phyloP scores from a whole-genome alignment of 1,140 invertebrate species.

The Nasonia giraulti region DNA sequence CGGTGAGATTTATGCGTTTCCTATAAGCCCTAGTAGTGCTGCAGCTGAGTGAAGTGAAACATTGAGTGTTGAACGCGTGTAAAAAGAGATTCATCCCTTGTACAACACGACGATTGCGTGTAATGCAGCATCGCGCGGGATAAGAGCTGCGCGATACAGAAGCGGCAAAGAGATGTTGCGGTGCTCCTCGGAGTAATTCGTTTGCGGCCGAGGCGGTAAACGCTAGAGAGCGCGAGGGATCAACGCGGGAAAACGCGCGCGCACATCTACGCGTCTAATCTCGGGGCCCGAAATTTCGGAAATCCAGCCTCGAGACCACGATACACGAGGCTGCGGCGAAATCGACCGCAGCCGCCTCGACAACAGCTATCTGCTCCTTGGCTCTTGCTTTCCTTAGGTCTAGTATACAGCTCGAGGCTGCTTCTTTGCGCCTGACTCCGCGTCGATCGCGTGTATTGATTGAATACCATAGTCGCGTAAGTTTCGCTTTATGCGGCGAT shows the following conservation, averaged over 20 bases:
- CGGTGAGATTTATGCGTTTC: slow-evolving; percentile 28
- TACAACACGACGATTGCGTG: neutral
- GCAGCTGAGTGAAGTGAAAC: neutral
- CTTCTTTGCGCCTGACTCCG: too few relatives aligned
- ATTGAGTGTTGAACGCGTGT: neutral
- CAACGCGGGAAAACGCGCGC: slow-evolving; percentile 21
- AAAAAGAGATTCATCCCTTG: neutral
- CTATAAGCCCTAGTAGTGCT: neutral
- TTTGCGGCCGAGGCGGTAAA: slow-evolving; percentile 46
- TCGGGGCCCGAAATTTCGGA: slow-evolving; percentile 19
- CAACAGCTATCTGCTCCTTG: neutral
- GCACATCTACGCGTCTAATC: neutral
- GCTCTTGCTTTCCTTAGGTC: too few relatives aligned
- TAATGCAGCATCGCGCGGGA: neutral
- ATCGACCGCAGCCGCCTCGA: slow-evolving; percentile 22
- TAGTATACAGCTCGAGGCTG: too few relatives aligned
- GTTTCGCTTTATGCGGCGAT: too few relatives aligned
- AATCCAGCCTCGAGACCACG: slow-evolving; percentile 29
- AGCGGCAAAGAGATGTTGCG: neutral
- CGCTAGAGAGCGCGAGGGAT: slow-evolving; percentile 10
- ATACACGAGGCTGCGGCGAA: slow-evolving; percentile 18
- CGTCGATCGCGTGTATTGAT: too few relatives aligned
- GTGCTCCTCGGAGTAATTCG: slow-evolving; percentile 45
- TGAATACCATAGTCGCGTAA: too few relatives aligned
- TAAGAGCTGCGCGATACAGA: neutral